Percentiles rank a stretch among this genome's conserved stretches.
These are phyloP conservation scores for Dipodomys merriami DNA, from an alignment of 2,113 vertebrate genomes.

Conservation along the genomic window DNA sequence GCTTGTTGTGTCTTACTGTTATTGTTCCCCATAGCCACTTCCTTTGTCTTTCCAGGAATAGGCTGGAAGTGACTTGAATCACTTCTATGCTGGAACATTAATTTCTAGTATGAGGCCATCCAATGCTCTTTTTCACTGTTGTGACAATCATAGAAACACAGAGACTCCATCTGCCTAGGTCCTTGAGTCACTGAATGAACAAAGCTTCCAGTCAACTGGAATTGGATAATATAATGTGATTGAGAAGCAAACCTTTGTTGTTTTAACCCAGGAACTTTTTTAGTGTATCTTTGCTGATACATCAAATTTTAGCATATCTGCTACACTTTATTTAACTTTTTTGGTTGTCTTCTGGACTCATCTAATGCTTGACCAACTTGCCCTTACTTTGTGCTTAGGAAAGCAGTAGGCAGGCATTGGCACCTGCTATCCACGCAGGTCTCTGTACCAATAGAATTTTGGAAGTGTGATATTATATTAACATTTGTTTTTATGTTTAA, in stretches of 20 bases:
- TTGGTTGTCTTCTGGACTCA: not conserved
- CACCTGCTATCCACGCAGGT: not conserved
- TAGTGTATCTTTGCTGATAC: not conserved
- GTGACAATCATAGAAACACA: not conserved
- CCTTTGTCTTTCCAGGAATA: not conserved
- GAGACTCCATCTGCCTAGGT: not conserved
- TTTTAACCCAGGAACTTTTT: conserved; percentile 17
- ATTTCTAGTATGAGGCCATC: not conserved
- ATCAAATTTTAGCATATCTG: not conserved
- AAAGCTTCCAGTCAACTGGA: not conserved
- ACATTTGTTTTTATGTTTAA: conserved; percentile 24
- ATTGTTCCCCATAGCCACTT: not conserved
- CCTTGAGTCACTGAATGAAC: conserved; percentile 5
- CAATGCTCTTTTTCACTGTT: not conserved
- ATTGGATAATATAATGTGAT: not conserved
- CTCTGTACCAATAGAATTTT: not conserved
- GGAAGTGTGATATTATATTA: not conserved
- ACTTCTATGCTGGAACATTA: not conserved
- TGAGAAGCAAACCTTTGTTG: not conserved
- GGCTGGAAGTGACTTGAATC: not conserved
- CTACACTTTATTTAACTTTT: conserved; percentile 19
- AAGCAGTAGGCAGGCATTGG: not conserved
- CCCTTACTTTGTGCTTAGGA: conserved; percentile 15
- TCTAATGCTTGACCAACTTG: not conserved
- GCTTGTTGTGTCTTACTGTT: conserved; percentile 11